phyloP scores from a whole-genome alignment of 2,113 vertebrate genomes.

The Regulus satrapa region DNA sequence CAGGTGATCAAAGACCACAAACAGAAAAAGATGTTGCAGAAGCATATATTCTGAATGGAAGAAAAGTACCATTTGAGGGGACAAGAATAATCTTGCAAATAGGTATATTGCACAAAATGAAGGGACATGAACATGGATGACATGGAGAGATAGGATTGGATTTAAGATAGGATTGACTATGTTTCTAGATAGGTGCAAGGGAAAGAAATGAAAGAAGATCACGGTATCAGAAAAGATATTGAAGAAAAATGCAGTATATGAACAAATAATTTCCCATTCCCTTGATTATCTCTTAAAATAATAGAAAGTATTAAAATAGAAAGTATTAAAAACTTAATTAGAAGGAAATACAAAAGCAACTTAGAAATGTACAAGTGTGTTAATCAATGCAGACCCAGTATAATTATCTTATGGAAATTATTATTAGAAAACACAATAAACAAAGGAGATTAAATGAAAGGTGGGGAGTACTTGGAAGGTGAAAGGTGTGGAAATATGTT shows the following conservation, averaged over 20 bases:
- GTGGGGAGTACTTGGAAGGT: background rate
- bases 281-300: background rate
- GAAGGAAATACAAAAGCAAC: background rate
- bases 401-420: background rate
- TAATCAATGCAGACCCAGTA: background rate
- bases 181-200: background rate
- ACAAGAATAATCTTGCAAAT: background rate
- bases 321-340: background rate
- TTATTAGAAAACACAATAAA: background rate
- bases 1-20: background rate
- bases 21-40: background rate
- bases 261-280: background rate
- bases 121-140: background rate
- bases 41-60: background rate
- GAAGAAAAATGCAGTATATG: background rate
- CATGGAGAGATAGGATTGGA: too few species aligned
- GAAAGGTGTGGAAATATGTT: background rate
- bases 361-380: background rate
- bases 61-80: background rate
- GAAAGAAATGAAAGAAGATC: background rate
- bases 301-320: too few species aligned
- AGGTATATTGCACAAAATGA: background rate
- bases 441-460: background rate
- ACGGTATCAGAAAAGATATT: accelerated
- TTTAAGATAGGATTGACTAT: background rate